Evolutionary conservation across 2,797 vertebrate species (phyloP).

Genomic region (Artibeus lituratus): DNA sequence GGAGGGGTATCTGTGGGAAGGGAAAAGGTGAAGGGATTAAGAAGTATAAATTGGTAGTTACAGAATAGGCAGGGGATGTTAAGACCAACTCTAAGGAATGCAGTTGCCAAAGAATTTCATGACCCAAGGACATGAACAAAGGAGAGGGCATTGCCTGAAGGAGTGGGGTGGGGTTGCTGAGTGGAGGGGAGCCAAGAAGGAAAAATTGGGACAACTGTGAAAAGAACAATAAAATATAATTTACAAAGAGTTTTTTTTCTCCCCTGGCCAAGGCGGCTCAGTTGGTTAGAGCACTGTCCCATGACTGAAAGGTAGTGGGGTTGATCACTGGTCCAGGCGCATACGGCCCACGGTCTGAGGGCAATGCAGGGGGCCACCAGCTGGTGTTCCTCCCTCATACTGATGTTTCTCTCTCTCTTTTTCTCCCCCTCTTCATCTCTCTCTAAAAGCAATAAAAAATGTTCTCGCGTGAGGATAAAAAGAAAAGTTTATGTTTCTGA

Average conservation of each 20-base stretch:
- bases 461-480: too few relatives aligned
- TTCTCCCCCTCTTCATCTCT: neutral
- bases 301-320: neutral
- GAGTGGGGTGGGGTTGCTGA: neutral
- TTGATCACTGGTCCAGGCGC: neutral
- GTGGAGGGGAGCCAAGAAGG: neutral
- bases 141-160: neutral
- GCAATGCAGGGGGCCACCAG: neutral
- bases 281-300: neutral
- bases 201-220: neutral
- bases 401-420: neutral
- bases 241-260: neutral
- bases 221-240: neutral
- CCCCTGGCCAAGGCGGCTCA: neutral
- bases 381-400: neutral
- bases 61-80: neutral
- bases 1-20: neutral
- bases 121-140: neutral
- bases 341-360: neutral
- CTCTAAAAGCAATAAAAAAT: neutral
- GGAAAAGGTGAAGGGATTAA: neutral
- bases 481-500: conserved; percentile 9
- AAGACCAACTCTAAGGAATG: neutral
- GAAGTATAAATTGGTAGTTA: neutral
- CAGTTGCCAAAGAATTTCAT: neutral